Evolutionary conservation across 1,140 invertebrate species (phyloP).

Genomic region (Zaprionus africanus): DNA sequence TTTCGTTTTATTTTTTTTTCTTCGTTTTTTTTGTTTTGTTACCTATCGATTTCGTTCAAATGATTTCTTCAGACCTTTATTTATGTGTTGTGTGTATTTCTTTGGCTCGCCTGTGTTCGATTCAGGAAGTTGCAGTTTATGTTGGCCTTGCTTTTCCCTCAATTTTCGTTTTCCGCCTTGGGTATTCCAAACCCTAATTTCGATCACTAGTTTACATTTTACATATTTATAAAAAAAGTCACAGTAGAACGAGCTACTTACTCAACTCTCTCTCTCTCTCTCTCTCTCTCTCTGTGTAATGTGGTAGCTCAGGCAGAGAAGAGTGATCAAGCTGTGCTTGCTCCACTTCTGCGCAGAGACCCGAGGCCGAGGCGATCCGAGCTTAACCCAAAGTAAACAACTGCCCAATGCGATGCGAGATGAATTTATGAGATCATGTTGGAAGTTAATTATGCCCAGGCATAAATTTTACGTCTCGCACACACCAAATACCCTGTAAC

Average conservation of each 20-base stretch:
- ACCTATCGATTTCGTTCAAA: slow-evolving; percentile 70
- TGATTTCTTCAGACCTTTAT: slow-evolving; percentile 68
- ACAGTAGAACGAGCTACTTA: too few relatives aligned
- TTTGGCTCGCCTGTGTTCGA: slow-evolving; percentile 2
- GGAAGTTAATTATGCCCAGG: slow-evolving; percentile 77
- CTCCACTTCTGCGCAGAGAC: slow-evolving; percentile 59
- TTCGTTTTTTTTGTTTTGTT: slow-evolving; percentile 11
- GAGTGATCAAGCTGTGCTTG: slow-evolving; percentile 29
- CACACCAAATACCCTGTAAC: slow-evolving; percentile 2
- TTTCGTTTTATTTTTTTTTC: neutral
- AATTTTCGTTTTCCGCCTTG: slow-evolving; percentile 2
- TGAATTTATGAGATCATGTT: slow-evolving; percentile 82
- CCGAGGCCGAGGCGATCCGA: slow-evolving; percentile 17
- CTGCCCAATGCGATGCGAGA: slow-evolving; percentile 57
- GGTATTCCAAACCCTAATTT: neutral
- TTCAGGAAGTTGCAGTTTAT: slow-evolving; percentile 70
- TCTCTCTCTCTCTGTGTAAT: too few relatives aligned
- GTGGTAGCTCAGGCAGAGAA: too few relatives aligned
- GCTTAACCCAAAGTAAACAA: slow-evolving; percentile 62
- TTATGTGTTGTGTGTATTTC: slow-evolving; percentile 55
- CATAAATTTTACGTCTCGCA: slow-evolving; percentile 67
- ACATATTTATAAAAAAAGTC: too few relatives aligned
- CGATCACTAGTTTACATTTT: neutral
- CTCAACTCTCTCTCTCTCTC: too few relatives aligned
- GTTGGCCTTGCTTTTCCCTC: slow-evolving; percentile 24